phyloP scores from a whole-genome alignment of 2,888 invertebrate species.

The Andrena fulva region DNA sequence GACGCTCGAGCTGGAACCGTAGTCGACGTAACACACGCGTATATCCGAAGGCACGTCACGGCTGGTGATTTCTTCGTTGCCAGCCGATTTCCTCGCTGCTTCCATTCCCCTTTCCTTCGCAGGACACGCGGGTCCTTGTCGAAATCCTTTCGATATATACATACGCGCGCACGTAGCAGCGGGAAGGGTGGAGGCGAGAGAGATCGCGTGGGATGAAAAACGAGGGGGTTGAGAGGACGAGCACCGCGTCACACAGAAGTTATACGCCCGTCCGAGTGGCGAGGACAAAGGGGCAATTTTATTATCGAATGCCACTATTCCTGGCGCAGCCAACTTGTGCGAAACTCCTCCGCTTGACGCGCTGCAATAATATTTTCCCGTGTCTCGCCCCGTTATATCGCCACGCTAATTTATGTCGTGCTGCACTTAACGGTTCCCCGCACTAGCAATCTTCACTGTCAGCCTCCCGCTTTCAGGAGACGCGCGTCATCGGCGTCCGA shows the following conservation, averaged over 20 bases:
- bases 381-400: slow-evolving; percentile 53
- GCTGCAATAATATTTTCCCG: slow-evolving; percentile 78
- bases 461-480: slow-evolving; percentile 50
- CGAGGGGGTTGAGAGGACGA: slow-evolving; percentile 36
- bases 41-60: slow-evolving; percentile 66
- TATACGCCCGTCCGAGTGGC: slow-evolving; percentile 54
- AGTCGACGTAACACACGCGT: slow-evolving; percentile 17
- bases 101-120: slow-evolving; percentile 44
- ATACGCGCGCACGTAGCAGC: slow-evolving; percentile 36
- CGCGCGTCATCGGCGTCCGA: slow-evolving; percentile 22
- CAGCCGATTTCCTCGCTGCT: slow-evolving; percentile 45
- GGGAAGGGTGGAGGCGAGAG: slow-evolving; percentile 46
- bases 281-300: slow-evolving; percentile 76
- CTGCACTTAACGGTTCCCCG: slow-evolving; percentile 62
- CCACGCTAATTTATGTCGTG: slow-evolving; percentile 74
- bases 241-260: slow-evolving; percentile 65
- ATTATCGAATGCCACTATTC: slow-evolving; percentile 73
- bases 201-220: slow-evolving; percentile 50
- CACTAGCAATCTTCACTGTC: slow-evolving; percentile 33
- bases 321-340: slow-evolving; percentile 31
- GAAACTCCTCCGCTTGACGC: slow-evolving; percentile 49
- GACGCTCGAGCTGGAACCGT: slow-evolving; percentile 26
- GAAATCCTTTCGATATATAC: slow-evolving; percentile 74
- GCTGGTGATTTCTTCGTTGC: slow-evolving; percentile 51
- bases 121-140: slow-evolving; percentile 68